Base-by-base conservation (phyloP, 2,888 invertebrate species). In the Macrosoma leucophasiata region DNA sequence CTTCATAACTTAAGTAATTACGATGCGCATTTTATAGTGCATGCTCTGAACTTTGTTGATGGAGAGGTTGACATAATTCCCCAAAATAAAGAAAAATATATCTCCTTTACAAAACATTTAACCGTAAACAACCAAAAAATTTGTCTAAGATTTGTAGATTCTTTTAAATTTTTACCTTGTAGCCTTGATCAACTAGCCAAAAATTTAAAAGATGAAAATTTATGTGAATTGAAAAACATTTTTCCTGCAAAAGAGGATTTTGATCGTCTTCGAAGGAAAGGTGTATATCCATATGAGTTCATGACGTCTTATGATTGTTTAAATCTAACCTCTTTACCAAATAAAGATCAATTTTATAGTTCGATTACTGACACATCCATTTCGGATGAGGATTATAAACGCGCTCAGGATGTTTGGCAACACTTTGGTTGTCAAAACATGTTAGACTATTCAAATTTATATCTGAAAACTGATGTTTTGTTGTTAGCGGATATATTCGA, bases 401-500 rank as follows among this genome's bases (percentile, higher is more conserved):
- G 22, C 3, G 37, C 34, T 33, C 28, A 42, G 15, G 28, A 36
- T n/a, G 48, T 62, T 4, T 62, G 58, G 57, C 10, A 38, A n/a
- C 18, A 33, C 18, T 60, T 59, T 38, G 8, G 43, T 3, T 46
- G 52, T 33, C 26, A 37, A 13, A 50, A 36, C 13, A 39, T 66
- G 24, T 33, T 36, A 3, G 51, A 62, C 21, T 63, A 66, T 36
- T 48, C 48, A 2, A 50, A 62, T 36, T 30, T 59, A 10, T 64
- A 62, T 40, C 40, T 55, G 9, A 55, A 59, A 47, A 52, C 51
- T 9, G 57, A 61, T 32, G 58, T 60, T 3, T 28, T 58, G 28
- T 18, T 65, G 3, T 35, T 67, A 15, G 44, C 47, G 11, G 62
- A 67, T 33, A 37, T 62, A 10, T 61, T 64, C 41, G 60, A 66